Percentiles rank a stretch among this genome's conserved stretches.
Conservation (phyloP, 1,140 invertebrate genomes). For the Chymomyza costata region DNA sequence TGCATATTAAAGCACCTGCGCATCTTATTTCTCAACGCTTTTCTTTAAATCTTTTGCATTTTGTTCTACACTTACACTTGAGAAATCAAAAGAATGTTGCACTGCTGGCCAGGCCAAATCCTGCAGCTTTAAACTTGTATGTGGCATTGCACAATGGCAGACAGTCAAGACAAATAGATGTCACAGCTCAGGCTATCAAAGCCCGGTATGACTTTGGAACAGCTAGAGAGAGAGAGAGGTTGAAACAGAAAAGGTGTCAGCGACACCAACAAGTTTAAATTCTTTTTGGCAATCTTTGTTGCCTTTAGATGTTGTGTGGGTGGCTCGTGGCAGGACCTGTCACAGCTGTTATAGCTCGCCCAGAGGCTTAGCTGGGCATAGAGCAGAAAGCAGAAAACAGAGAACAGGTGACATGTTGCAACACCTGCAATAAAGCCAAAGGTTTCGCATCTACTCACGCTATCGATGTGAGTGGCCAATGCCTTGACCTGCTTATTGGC, state of each 20-base stretch:
- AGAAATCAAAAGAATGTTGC: conserved; percentile 66
- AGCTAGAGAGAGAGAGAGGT: too few species aligned
- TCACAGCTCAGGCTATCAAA: too few species aligned
- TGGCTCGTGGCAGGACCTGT: conserved; percentile 13
- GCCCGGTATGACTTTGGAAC: too few species aligned
- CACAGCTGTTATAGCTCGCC: too few species aligned
- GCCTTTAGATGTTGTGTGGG: conserved; percentile 40
- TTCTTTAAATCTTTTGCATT: conserved; percentile 39
- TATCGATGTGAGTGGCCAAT: conserved; percentile 27
- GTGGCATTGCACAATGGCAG: too few species aligned
- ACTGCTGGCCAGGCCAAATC: conserved; percentile 21
- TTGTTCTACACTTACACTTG: too few species aligned
- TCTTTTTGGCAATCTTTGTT: conserved; percentile 45
- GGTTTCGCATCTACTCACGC: conserved; percentile 17
- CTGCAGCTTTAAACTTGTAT: too few species aligned
- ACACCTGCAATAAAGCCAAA: conserved; percentile 33
- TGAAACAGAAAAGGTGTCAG: too few species aligned
- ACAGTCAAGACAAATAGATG: too few species aligned
- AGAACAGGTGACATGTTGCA: too few species aligned
- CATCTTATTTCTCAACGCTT: conserved; percentile 50
- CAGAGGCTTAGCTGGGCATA: conserved; percentile 12
- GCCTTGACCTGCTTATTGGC: conserved; percentile 51
- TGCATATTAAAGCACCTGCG: conserved; percentile 29
- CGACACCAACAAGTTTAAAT: too few species aligned
- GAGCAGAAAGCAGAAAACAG: too few species aligned